A percentile compares a stretch with the other conserved stretches of the same genome.
phyloP scores from a whole-genome alignment of 1,140 invertebrate genomes.

The Drosophila asahinai region DNA sequence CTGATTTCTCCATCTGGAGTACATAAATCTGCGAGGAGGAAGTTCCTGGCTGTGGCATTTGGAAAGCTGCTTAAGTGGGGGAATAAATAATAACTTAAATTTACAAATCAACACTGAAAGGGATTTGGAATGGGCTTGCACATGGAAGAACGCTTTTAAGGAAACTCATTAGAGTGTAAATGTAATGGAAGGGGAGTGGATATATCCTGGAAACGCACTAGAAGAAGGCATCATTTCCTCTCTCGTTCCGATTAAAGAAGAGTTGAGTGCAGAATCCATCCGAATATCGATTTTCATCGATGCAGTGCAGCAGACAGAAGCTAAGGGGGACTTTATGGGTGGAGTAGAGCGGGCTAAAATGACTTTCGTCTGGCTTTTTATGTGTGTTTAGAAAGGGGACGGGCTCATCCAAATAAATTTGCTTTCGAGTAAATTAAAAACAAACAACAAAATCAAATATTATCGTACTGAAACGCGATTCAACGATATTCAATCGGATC shows the following conservation, averaged over 20 bases:
- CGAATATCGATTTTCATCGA: constrained; percentile 61
- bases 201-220: not conserved
- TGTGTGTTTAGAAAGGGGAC: not conserved
- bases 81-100: constrained; percentile 46
- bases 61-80: constrained; percentile 5
- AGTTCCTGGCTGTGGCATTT: constrained; percentile 8
- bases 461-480: constrained; percentile 64
- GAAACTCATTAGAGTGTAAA: constrained; percentile 30
- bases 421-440: constrained; percentile 76
- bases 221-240: not conserved
- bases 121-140: not conserved
- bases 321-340: constrained; percentile 6
- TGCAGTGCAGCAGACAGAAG: constrained; percentile 22
- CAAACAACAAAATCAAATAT: constrained; percentile 80
- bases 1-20: constrained; percentile 30
- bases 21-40: constrained; percentile 39
- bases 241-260: not conserved
- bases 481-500: constrained; percentile 57
- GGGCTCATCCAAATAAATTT: constrained; percentile 62
- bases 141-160: not conserved
- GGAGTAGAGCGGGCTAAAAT: not conserved
- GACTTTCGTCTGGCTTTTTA: constrained; percentile 20
- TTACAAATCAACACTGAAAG: constrained; percentile 31
- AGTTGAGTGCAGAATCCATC: constrained; percentile 41
- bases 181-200: not conserved